Base-by-base conservation (phyloP, 2,888 invertebrate species). In the Diplolepis rosae region DNA sequence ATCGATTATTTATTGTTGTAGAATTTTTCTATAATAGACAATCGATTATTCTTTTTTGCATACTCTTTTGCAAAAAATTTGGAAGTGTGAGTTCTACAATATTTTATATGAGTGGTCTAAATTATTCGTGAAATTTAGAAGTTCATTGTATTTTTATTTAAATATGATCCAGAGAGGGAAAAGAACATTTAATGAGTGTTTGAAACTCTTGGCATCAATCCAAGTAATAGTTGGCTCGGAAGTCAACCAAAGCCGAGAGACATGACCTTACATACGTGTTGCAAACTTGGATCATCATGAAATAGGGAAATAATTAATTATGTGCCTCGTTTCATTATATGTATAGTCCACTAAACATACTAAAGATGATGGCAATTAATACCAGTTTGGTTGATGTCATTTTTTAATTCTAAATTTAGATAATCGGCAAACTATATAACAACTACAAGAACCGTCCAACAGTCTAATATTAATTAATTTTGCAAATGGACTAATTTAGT, bases 251-350 rank as follows among this genome's bases (percentile, higher is more conserved):
- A 61, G 3, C 22, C 35, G 11, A 13, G 56, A 61, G 39, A 52
- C 22, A 22, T 35, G 35, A 61, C 35, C 56, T 61, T 61, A 61
- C 56, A 61, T 39, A 22, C 24, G 35, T 35, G 13, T 11, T 39
- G 35, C 24, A 13, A 61, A 61, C 2, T n/a, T 6, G 39, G 15
- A 61, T 61, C 13, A 56, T 56, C 56, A 35, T 61, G 24, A 61
- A 61, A 35, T 22, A 32, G 32, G n/a, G 35, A 56, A 24, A 61
- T 61, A 24, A 61, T 61, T 56, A 35, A 56, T 56, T 56, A 35
- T n/a, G 7, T 22, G n/a, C 35, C 56, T n/a, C 13, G 22, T 39
- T 56, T 54, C 28, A 22, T 24, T 13, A 18, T 54, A 56, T 35
- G n/a, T n/a, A n/a, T 22, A 32, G 15, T 32, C 5, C 56, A 11